Evolutionary conservation across 2,113 vertebrate genomes (phyloP).

Genomic region (Thunnus thynnus): DNA sequence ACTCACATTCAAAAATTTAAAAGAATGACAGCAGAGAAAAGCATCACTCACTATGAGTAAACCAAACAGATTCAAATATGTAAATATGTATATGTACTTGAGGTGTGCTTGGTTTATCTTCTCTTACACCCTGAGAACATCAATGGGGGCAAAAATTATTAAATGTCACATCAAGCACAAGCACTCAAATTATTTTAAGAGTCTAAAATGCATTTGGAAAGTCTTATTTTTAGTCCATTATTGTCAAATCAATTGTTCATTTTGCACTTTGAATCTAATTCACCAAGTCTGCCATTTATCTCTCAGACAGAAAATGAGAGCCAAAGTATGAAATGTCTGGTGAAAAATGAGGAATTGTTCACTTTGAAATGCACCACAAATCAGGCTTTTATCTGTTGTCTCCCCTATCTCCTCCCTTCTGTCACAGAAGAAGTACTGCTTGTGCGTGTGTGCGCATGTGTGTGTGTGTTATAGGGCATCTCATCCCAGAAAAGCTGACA

Average conservation of each 20-base stretch:
- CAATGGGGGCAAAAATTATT: neutral
- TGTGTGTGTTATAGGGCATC: neutral
- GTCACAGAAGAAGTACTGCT: constrained; percentile 11
- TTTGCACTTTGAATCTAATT: constrained; percentile 35
- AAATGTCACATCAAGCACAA: constrained; percentile 4
- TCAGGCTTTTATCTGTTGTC: constrained; percentile 44
- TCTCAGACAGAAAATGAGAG: constrained; percentile 25
- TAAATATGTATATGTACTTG: neutral
- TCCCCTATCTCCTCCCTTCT: constrained; percentile 26
- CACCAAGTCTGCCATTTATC: constrained; percentile 39
- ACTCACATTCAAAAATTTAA: neutral
- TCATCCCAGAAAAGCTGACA: constrained; percentile 57
- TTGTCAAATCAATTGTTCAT: constrained; percentile 9
- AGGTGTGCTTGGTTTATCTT: neutral
- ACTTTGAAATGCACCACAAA: constrained; percentile 49
- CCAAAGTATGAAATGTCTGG: constrained; percentile 40
- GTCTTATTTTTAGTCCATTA: constrained; percentile 4
- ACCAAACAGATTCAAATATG: neutral
- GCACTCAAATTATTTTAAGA: neutral
- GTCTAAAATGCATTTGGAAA: constrained; percentile 11
- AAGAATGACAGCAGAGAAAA: neutral
- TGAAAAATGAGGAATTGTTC: constrained; percentile 33
- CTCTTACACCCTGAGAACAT: neutral
- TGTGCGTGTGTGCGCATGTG: neutral
- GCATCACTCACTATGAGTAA: neutral